Base-by-base conservation (phyloP, 2,797 vertebrate species). In the Melanogrammus aeglefinus region DNA sequence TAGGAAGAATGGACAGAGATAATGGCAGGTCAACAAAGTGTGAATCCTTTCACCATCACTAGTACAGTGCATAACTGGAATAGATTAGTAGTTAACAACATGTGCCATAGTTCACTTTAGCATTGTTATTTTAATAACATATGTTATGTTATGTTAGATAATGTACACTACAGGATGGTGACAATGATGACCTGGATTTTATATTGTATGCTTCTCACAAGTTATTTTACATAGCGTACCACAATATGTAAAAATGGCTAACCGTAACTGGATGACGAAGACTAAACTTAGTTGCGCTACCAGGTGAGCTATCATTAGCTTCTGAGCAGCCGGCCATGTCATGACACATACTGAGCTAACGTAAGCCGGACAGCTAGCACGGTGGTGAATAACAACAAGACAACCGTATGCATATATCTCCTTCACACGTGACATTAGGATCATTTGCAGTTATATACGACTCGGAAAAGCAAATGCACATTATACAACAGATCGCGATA, bases 271-370 rank as follows among this genome's bases (percentile, higher is more conserved):
- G 44, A 47, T 13, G 41, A 66, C n/a, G 14, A 27, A 73, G 18
- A 74, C 78, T 84, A 76, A 85, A 86, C 83, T 78, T 78, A 78
- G 84, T 83, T 63, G 57, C 77, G 44, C 3, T 14, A 31, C 78
- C 86, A 83, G 73, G 66, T 82, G 73, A 79, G 92, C 90, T 91
- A 91, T 84, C 85, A 80, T 88, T 88, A 92, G 90, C 90, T 77
- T 16, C 47, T 81, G 82, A 71, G 69, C 10, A 81, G 84, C 85
- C 90, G 91, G 91, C 91, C 91, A 89, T 89, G 89, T 90, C 86
- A 80, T 88, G 87, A 88, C 87, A 90, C 85, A 63, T 18, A 63
- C 85, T 78, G 79, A 87, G 87, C 83, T 80, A 86, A 87, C 86
- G 82, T 70, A 39, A 57, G 78, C 76, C 29, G 38, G 27, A n/a